Conservation (phyloP, 2,113 vertebrate species). For the Elachura formosa region DNA sequence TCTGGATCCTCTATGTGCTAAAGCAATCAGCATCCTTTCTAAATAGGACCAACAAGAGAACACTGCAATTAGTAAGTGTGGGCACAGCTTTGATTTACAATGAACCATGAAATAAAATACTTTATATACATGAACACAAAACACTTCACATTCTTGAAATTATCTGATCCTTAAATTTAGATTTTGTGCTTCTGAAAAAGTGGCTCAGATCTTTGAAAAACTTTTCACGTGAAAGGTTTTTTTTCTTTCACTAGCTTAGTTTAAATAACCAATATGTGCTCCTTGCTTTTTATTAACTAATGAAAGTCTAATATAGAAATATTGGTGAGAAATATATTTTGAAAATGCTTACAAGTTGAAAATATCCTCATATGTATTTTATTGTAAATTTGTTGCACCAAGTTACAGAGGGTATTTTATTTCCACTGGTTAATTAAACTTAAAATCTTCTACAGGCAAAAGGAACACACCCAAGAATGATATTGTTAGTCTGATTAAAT, state of each 20-base stretch:
- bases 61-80: neutral
- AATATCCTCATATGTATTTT: neutral
- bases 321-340: neutral
- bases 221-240: neutral
- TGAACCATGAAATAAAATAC: neutral
- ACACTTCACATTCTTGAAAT: neutral
- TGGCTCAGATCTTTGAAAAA: neutral
- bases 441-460: neutral
- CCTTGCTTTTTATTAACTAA: neutral
- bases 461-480: neutral
- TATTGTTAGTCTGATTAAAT: neutral
- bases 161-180: neutral
- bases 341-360: neutral
- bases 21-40: neutral
- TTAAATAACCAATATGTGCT: neutral
- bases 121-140: neutral
- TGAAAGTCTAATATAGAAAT: neutral
- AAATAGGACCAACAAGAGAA: neutral
- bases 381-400: neutral
- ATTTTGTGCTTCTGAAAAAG: neutral
- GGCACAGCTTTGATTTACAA: neutral
- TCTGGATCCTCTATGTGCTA: neutral
- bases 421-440: neutral
- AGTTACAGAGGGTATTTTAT: neutral
- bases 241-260: neutral